Evolutionary conservation across 2,797 vertebrate genomes (phyloP).

Genomic region (Mastacembelus armatus): DNA sequence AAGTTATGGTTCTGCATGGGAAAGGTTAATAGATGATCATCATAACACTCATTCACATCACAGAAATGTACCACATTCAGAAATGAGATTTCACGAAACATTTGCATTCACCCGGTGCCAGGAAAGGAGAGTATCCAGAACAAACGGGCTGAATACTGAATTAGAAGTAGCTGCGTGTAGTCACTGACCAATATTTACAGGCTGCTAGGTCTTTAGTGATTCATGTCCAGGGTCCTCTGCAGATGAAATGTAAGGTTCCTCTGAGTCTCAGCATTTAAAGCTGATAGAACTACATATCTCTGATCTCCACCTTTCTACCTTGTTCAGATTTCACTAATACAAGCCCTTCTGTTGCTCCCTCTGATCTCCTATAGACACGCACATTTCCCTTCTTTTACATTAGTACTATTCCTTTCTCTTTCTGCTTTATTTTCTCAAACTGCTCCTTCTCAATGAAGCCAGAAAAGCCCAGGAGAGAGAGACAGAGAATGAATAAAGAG

Average conservation of each 20-base stretch:
- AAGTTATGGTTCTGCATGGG: neutral
- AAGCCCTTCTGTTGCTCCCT: slow-evolving; percentile 1
- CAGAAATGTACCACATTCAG: neutral
- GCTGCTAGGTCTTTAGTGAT: slow-evolving; percentile 54
- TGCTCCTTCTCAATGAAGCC: neutral
- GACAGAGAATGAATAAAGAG: too few relatives aligned
- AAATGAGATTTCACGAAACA: slow-evolving; percentile 1
- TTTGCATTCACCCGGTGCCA: neutral
- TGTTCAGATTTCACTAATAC: slow-evolving; percentile 12
- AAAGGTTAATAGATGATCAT: neutral
- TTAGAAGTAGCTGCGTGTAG: slow-evolving; percentile 49
- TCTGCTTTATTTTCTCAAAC: neutral
- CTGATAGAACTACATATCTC: slow-evolving; percentile 36
- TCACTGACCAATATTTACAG: slow-evolving; percentile 34
- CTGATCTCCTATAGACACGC: neutral
- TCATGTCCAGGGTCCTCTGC: slow-evolving; percentile 67
- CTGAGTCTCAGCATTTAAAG: slow-evolving; percentile 42
- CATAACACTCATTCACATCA: neutral
- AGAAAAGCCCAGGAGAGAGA: too few relatives aligned
- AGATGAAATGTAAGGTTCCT: slow-evolving; percentile 53
- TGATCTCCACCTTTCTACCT: slow-evolving; percentile 23
- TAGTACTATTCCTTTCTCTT: neutral
- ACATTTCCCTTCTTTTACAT: neutral
- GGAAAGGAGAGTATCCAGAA: slow-evolving; percentile 14
- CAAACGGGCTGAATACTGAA: slow-evolving; percentile 21